Evolutionary conservation across 2,113 vertebrate genomes (phyloP).

Genomic region (Climacteris rufus): DNA sequence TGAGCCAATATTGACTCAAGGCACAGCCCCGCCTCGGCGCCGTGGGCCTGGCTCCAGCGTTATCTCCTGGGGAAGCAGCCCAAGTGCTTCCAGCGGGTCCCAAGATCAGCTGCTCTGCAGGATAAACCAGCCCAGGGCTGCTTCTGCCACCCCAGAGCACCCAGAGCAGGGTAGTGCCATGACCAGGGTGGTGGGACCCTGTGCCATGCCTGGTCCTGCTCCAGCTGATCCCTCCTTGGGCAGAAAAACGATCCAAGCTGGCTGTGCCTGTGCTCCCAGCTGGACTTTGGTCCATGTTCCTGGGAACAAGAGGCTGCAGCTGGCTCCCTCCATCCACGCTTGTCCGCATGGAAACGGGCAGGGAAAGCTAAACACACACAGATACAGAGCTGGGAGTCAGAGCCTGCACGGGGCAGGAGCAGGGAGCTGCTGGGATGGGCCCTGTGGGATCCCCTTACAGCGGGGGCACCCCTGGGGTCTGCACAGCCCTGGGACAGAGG

Average conservation of each 20-base stretch:
- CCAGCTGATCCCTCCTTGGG: not conserved
- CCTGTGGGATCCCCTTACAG: not conserved
- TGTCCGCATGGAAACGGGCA: not conserved
- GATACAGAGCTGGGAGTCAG: not conserved
- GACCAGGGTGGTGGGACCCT: fast-evolving
- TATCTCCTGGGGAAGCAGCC: not conserved
- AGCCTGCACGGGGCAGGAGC: not conserved
- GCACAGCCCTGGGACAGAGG: fast-evolving
- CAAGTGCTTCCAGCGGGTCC: fast-evolving
- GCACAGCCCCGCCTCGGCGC: not conserved
- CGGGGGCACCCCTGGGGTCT: not conserved
- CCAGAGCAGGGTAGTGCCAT: not conserved
- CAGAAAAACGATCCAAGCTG: not conserved
- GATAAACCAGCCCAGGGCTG: not conserved
- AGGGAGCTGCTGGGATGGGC: not conserved
- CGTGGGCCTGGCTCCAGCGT: fast-evolving
- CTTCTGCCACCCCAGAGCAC: too few species aligned
- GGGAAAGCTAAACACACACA: not conserved
- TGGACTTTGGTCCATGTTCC: not conserved
- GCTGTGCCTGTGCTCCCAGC: not conserved
- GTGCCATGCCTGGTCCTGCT: fast-evolving
- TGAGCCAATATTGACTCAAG: not conserved
- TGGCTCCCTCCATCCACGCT: not conserved
- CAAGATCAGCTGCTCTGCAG: not conserved
- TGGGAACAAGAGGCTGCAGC: not conserved